Percentiles rank a stretch among this genome's conserved stretches.
These are phyloP conservation scores for Leptopilina myrica DNA, from an alignment of 2,888 invertebrate species.

Conservation along the genomic window DNA sequence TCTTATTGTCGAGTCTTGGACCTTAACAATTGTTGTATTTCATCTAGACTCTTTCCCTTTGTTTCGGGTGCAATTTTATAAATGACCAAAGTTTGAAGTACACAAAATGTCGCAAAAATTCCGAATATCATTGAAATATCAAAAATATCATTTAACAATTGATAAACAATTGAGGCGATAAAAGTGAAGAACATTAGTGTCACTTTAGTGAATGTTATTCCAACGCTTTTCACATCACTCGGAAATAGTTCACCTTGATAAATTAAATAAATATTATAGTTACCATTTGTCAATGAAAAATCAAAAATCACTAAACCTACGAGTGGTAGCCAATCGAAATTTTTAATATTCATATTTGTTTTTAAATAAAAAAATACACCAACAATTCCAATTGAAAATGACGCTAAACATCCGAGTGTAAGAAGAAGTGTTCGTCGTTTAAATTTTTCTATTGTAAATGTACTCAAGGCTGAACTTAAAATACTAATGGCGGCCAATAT, in stretches of 20 bases:
- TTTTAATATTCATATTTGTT: constrained; percentile 74
- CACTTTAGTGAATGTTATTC: constrained; percentile 82
- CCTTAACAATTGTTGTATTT: constrained; percentile 76
- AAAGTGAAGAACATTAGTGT: constrained; percentile 81
- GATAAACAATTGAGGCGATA: constrained; percentile 80
- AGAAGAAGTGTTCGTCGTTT: constrained; percentile 80
- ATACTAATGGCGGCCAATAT: constrained; percentile 4
- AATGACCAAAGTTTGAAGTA: constrained; percentile 78
- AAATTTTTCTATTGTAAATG: constrained; percentile 1
- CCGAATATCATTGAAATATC: constrained; percentile 79
- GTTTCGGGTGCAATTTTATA: constrained; percentile 80
- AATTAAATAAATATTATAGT: constrained; percentile 82
- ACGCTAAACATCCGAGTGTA: constrained; percentile 80
- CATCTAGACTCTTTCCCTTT: constrained; percentile 80
- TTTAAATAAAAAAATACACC: constrained; percentile 81
- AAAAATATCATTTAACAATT: constrained; percentile 78
- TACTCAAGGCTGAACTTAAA: not conserved
- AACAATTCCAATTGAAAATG: constrained; percentile 78
- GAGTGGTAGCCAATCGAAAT: constrained; percentile 80
- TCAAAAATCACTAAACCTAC: constrained; percentile 81
- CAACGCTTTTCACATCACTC: constrained; percentile 81
- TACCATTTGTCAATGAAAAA: constrained; percentile 81
- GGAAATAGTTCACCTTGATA: constrained; percentile 83
- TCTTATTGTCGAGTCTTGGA: constrained; percentile 38
- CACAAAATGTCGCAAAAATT: constrained; percentile 76